These are phyloP conservation scores for Ennomos erosarius DNA, from an alignment of 2,888 invertebrate genomes.

Conservation along the genomic window DNA sequence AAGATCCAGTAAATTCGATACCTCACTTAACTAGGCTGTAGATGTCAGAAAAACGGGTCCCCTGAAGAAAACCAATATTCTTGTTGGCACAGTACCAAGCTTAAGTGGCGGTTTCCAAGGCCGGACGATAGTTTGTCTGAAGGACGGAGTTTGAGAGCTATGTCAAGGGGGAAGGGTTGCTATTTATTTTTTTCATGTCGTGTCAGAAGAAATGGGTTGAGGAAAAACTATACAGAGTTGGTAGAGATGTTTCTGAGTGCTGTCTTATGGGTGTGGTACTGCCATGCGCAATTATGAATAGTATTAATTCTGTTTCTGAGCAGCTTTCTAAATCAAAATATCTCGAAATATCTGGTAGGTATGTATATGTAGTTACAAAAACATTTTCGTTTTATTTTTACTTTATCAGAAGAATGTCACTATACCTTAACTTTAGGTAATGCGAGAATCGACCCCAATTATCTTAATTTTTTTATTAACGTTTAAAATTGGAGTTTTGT, in stretches of 20 bases:
- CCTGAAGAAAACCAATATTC: constrained; percentile 43
- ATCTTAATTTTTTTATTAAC: too few relatives aligned
- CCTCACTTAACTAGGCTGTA: constrained; percentile 27
- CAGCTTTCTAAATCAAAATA: too few relatives aligned
- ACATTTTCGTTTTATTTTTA: too few relatives aligned
- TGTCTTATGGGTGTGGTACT: background rate
- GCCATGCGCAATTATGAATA: background rate
- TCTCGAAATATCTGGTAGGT: too few relatives aligned
- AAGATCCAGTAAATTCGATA: constrained; percentile 35
- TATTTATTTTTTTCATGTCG: constrained; percentile 24
- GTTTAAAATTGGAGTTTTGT: too few relatives aligned
- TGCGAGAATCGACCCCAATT: too few relatives aligned
- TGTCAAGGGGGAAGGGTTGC: constrained; percentile 32
- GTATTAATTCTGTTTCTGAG: too few relatives aligned
- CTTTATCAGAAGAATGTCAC: too few relatives aligned
- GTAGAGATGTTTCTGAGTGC: background rate
- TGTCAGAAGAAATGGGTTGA: constrained; percentile 13
- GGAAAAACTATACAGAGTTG: constrained; percentile 4
- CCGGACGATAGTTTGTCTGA: constrained; percentile 27
- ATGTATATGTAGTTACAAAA: too few relatives aligned
- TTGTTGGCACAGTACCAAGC: constrained; percentile 46
- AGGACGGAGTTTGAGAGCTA: constrained; percentile 22
- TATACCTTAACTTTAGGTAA: too few relatives aligned
- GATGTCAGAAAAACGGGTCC: constrained; percentile 39
- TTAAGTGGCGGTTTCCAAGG: constrained; percentile 27